Percentiles rank a stretch among this genome's conserved stretches.
Evolutionary conservation across 2,113 vertebrate species (phyloP).

Genomic region (Festucalex cinctus): DNA sequence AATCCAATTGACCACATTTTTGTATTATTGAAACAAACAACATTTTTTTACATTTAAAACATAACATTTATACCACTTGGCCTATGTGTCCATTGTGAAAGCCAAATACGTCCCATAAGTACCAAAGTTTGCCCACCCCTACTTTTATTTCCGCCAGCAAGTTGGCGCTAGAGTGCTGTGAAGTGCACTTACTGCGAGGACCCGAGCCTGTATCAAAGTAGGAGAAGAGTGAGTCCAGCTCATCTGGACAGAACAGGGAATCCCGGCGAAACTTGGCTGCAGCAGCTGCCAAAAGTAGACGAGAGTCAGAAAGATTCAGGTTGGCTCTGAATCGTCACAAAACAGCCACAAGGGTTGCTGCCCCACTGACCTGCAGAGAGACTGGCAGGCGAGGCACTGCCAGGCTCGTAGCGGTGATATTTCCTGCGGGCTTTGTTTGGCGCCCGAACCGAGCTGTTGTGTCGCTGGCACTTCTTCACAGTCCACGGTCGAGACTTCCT

Average conservation of each 20-base stretch:
- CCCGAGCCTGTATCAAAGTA: conserved; percentile 90
- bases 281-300: conserved; percentile 66
- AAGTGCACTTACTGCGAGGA: conserved; percentile 68
- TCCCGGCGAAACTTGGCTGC: conserved; percentile 90
- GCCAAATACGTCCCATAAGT: too few species aligned
- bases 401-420: conserved; percentile 77
- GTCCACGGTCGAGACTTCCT: conserved; percentile 81
- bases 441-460: conserved; percentile 76
- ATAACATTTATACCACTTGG: too few species aligned
- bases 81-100: not conserved
- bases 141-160: not conserved
- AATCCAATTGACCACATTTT: too few species aligned
- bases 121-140: not conserved
- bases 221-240: conserved; percentile 96
- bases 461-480: conserved; percentile 80
- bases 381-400: conserved; percentile 72
- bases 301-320: conserved; percentile 5
- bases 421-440: conserved; percentile 73
- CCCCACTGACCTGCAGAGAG: conserved; percentile 79
- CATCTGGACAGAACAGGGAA: conserved; percentile 96
- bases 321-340: not conserved
- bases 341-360: not conserved
- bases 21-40: too few species aligned
- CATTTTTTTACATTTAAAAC: too few species aligned
- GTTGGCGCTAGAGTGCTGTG: not conserved